Base-by-base conservation (phyloP, 2,888 invertebrate genomes). In the Trachelus stipa region DNA sequence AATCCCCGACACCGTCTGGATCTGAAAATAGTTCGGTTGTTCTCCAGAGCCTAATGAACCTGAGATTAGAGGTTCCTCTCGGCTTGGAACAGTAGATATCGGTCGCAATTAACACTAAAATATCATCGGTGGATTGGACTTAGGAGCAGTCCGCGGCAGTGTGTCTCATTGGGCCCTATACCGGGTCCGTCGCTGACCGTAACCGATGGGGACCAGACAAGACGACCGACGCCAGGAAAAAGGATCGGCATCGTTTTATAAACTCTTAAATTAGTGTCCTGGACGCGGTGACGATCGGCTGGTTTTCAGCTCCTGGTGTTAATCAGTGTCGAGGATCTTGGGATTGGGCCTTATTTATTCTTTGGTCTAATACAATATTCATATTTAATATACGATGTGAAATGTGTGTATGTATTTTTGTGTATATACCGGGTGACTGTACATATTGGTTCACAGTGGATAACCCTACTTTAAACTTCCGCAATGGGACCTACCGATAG, bases 31-130 rank as follows among this genome's bases (percentile, higher is more conserved):
- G 85, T 89, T 87, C 79, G 84, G 81, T 84, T 82, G 83, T 80
- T 56, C 83, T 77, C 80, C 76, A 79, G 81, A 83, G 78, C 80
- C 85, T 90, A 90, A 90, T 88, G 90, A 90, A 90, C 88, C 87
- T 83, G 82, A 90, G 89, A 90, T 90, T 90, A 90, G 88, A 87
- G 87, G 87, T 87, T 81, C 81, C 77, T 23, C 56, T 79, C 81
- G 83, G 83, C 78, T 80, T 85, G 83, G 85, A 85, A 82, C 88
- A 83, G 84, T 83, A 86, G 89, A 88, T 90, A 90, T 87, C 87
- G 85, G 82, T 84, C 80, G 88, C 87, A 90, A 90, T 89, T 90
- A 90, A 90, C 88, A 87, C 88, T 88, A 85, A 90, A 89, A 89
- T 90, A 89, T 90, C 88, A 90, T 89, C 87, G 81, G 85, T 83